These are phyloP conservation scores for Acridotheres tristis DNA, from an alignment of 2,797 vertebrate species.

Conservation along the genomic window DNA sequence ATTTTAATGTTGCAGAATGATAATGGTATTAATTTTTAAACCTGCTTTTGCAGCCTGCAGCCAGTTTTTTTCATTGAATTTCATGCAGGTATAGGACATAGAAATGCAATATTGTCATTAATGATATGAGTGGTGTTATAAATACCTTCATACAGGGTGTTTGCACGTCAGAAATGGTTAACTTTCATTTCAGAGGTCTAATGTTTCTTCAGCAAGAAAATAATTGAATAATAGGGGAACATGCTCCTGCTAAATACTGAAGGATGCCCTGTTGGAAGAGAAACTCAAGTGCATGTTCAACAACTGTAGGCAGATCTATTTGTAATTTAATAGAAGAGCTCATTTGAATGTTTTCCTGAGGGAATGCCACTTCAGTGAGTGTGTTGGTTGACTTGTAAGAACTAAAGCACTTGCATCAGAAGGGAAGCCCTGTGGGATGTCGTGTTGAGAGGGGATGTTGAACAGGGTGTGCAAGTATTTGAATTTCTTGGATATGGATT, in stretches of 20 bases:
- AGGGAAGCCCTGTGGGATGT: background rate
- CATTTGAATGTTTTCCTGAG: background rate
- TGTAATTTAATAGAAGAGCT: background rate
- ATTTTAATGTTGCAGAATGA: background rate
- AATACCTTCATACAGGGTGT: background rate
- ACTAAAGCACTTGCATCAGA: background rate
- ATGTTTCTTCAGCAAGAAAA: background rate
- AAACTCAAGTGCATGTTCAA: constrained; percentile 7
- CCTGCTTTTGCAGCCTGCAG: background rate
- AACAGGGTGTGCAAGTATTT: background rate
- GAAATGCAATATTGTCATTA: background rate
- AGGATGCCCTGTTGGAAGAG: background rate
- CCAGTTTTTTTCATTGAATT: background rate
- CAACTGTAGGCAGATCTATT: background rate
- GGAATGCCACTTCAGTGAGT: background rate
- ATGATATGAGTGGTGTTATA: background rate
- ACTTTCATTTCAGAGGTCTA: background rate
- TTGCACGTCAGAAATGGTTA: background rate
- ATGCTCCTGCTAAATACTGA: background rate
- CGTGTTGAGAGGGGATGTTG: background rate
- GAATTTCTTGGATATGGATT: background rate
- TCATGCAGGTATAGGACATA: background rate
- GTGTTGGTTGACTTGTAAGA: background rate
- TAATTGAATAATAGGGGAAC: background rate
- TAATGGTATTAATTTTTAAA: background rate